These are phyloP conservation scores for Calidris pugnax DNA, from an alignment of 2,113 vertebrate genomes.

Conservation along the genomic window DNA sequence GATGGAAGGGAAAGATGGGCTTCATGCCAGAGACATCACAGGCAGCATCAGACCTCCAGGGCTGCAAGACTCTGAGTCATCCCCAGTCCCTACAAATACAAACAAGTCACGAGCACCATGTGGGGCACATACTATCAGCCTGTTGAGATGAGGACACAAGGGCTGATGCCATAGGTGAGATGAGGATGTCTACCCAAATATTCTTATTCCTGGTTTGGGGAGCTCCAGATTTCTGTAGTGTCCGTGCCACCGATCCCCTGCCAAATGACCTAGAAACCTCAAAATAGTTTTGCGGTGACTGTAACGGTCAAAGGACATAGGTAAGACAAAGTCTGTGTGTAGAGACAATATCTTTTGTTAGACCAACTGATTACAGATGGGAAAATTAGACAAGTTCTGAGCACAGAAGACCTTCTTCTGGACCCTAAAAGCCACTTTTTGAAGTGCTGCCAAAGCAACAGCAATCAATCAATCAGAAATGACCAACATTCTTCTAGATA, in stretches of 20 bases:
- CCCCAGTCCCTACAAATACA: background rate
- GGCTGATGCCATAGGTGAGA: background rate
- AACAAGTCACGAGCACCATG: background rate
- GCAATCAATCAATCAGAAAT: background rate
- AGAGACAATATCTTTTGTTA: background rate
- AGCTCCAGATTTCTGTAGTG: background rate
- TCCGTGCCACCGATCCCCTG: background rate
- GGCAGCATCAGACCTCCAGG: background rate
- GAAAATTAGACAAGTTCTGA: background rate
- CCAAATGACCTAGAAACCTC: background rate
- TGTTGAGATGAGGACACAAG: background rate
- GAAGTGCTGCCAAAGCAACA: background rate
- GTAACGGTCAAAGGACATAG: background rate
- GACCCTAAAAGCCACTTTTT: background rate
- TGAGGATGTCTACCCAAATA: background rate
- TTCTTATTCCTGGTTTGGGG: background rate
- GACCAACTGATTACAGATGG: background rate
- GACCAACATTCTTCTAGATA: background rate
- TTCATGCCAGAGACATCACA: background rate
- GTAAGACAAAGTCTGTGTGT: background rate
- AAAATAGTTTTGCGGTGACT: background rate
- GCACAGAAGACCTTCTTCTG: background rate
- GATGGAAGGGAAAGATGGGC: background rate
- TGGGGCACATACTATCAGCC: background rate
- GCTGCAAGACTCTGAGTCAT: background rate